phyloP scores from a whole-genome alignment of 1,140 invertebrate genomes.

The Eumeta japonica region DNA sequence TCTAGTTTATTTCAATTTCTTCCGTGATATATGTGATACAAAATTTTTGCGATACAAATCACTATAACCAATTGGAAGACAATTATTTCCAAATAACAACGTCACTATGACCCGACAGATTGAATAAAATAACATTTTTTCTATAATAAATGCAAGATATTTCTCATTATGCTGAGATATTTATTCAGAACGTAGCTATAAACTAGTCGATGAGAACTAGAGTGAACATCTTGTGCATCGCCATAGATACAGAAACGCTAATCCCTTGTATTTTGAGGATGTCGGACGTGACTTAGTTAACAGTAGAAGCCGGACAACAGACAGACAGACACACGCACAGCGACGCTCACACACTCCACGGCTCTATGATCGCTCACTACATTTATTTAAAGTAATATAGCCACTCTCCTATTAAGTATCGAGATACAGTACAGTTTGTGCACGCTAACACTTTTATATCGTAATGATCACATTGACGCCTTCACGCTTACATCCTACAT shows the following conservation, averaged over 20 bases:
- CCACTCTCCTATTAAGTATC: conserved; percentile 29
- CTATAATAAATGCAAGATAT: too few species aligned
- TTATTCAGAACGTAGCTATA: conserved; percentile 2
- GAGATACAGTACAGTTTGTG: conserved; percentile 45
- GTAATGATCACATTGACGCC: conserved; percentile 52
- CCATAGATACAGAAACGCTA: conserved; percentile 32
- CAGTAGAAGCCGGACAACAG: conserved; percentile 52
- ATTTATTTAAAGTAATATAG: conserved; percentile 33
- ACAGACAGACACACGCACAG: conserved; percentile 48
- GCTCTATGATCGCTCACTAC: conserved; percentile 47
- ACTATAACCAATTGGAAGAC: conserved; percentile 40
- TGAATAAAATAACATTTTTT: too few species aligned
- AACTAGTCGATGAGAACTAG: too few species aligned
- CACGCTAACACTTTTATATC: conserved; percentile 43
- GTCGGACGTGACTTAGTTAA: conserved; percentile 40
- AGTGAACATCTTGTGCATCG: conserved; percentile 33
- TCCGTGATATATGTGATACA: too few species aligned
- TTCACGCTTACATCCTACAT: conserved; percentile 30
- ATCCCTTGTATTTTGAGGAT: conserved; percentile 43
- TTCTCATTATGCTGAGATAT: too few species aligned
- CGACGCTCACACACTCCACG: conserved; percentile 45
- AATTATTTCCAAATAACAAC: too few species aligned
- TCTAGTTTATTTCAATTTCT: too few species aligned
- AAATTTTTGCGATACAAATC: too few species aligned
- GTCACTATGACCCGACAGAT: too few species aligned